Base-by-base conservation (phyloP, 2,888 invertebrate genomes). In the Pyrocoelia pectoralis region DNA sequence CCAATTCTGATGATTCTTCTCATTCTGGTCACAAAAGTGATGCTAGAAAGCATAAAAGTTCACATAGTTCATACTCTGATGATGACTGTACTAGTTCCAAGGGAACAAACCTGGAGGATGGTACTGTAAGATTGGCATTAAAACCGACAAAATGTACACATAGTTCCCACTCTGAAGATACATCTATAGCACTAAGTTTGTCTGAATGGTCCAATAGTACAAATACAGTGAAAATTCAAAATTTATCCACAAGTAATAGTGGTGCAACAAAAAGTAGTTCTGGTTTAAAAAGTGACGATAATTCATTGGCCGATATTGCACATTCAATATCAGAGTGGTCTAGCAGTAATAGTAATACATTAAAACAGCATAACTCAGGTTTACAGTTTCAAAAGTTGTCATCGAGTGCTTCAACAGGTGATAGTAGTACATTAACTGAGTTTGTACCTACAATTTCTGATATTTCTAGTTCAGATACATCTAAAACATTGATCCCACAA, bases 191-290 rank as follows among this genome's bases (percentile, higher is more conserved):
- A 13, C 82, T 94, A 24, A 93, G 93, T 74, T 89, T 93, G 74
- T 93, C 93, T 1, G 94, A 94, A 75, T 94, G 93, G 93, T 93
- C 93, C 0, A 93, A 93, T 33, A 93, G 93, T 54, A 93, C 93
- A 0, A 93, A 92, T 70, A 93, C 93, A 0, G 93, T 93, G 0
- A 87, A 93, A 76, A 93, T 90, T 73, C 90, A 89, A 48, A 91
- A 90, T 81, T 83, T 90, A 24, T 90, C 90, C 0, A 90, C 89
- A 19, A 81, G 80, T 56, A 81, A 81, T 65, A 84, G 85, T 72
- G 84, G 85, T 63, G 86, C 86, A 43, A 87, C 86, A 74, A 87
- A 87, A 69, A 87, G 86, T 69, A 85, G 85, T 67, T 83, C 87
- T 4, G 87, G 87, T 62, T 83, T 86, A 65, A 92, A 92, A 76